These are phyloP conservation scores for human (Homo sapiens) DNA, from an alignment of 2,113 vertebrate species.

Conservation along the genomic window DNA sequence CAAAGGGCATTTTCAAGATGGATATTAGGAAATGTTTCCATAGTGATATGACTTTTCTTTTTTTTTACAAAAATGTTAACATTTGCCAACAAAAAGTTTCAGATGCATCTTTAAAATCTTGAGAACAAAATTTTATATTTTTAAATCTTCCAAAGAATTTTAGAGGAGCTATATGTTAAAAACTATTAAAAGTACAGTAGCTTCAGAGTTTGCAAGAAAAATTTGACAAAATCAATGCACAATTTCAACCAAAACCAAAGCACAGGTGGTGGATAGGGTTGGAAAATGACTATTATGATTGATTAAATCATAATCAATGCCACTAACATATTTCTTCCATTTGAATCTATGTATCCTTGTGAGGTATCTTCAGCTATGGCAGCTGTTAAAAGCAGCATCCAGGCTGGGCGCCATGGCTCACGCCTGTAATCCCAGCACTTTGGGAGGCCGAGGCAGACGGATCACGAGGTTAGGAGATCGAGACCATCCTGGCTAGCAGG, in stretches of 20 bases:
- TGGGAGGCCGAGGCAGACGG: too few relatives aligned
- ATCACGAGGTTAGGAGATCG: too few relatives aligned
- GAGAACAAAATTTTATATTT: not conserved
- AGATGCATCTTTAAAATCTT: not conserved
- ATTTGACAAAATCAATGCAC: not conserved
- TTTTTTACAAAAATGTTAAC: not conserved
- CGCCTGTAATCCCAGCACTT: too few relatives aligned
- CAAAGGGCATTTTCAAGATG: slow-evolving; percentile 14
- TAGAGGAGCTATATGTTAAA: not conserved
- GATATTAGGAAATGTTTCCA: slow-evolving; percentile 18
- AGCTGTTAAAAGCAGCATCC: not conserved
- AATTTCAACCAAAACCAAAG: not conserved
- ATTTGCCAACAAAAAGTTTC: not conserved
- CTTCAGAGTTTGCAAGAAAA: slow-evolving; percentile 22
- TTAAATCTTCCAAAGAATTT: slow-evolving; percentile 39
- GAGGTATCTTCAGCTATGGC: not conserved
- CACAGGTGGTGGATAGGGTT: not conserved
- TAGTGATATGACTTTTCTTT: not conserved
- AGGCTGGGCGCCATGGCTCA: too few relatives aligned
- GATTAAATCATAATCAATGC: not conserved
- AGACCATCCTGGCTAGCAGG: too few relatives aligned
- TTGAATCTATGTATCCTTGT: not conserved
- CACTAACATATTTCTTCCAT: not conserved
- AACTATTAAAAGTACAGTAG: not conserved
- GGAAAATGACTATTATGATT: not conserved